Conservation (phyloP, 1,140 invertebrate genomes). For the Drosophila seguyi region DNA sequence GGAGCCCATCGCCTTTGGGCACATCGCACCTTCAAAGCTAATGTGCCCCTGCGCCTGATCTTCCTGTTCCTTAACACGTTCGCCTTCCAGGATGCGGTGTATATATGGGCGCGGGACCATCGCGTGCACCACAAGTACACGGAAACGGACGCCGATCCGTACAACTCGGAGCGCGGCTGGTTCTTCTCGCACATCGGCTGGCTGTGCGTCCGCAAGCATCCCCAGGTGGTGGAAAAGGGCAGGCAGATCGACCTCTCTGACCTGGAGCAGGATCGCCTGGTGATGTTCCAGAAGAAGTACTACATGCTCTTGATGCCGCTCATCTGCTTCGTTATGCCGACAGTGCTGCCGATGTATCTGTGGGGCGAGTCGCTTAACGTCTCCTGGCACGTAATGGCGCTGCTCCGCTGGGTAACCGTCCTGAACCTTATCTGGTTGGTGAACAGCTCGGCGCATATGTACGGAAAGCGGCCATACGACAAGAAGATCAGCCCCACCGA, state of each 20-base stretch:
- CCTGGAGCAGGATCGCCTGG: conserved; percentile 92
- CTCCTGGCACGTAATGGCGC: conserved; percentile 92
- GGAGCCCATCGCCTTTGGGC: conserved; percentile 97
- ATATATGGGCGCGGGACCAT: conserved; percentile 97
- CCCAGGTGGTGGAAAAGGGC: conserved; percentile 94
- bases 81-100: conserved; percentile 95
- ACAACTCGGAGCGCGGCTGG: conserved; percentile 96
- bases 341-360: conserved; percentile 91
- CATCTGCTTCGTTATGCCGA: conserved; percentile 94
- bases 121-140: conserved; percentile 98
- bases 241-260: conserved; percentile 95
- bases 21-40: conserved; percentile 97
- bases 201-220: conserved; percentile 96
- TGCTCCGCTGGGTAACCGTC: conserved; percentile 94
- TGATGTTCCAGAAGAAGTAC: conserved; percentile 94
- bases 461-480: conserved; percentile 96
- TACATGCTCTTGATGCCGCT: conserved; percentile 93
- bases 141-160: conserved; percentile 98
- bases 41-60: conserved; percentile 92
- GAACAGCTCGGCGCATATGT: conserved; percentile 97
- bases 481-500: conserved; percentile 92
- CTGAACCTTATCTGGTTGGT: conserved; percentile 98
- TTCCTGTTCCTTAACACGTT: conserved; percentile 92
- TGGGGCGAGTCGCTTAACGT: conserved; percentile 94
- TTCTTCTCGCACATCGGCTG: conserved; percentile 98